Base-by-base conservation (phyloP, 1,140 invertebrate species). In the Pogonomyrmex californicus region DNA sequence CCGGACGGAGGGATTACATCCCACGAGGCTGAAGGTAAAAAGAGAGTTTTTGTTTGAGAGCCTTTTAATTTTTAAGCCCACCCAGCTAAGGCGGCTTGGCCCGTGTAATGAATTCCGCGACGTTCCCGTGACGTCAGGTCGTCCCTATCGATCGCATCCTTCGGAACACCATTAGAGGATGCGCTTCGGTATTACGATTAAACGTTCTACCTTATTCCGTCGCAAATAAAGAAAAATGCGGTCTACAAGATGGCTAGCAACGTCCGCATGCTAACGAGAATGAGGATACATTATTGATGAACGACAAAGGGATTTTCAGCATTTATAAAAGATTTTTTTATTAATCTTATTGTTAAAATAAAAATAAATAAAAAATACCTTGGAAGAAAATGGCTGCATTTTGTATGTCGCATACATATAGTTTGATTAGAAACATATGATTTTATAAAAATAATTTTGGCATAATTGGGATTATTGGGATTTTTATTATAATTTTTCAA, bases 31-130 rank as follows among this genome's bases (percentile, higher is more conserved):
- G 91, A 81, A 83, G 85, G 85, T 88, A 90, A 91, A 91, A 92
- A 88, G 91, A 85, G 77, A 89, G 86, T 89, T 88, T 88, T 87
- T 91, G 86, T 93, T 93, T 91, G 93, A 94, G 91, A 94, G 91
- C 92, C 92, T 94, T 94, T 94, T 93, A 94, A 93, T 94, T 94
- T 94, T 92, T 93, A 93, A 93, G 93, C 93, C 91, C 89, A 86
- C 75, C 77, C 77, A 91, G 89, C 68, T 85, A 44, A 68, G 44
- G 47, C 71, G 78, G 33, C 33, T 62, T 54, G 86, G 87, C 82
- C 41, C 75, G 81, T 87, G 91, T 94, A 94, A 94, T 94, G 93
- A 94, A 94, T 94, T 94, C 92, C 71, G 58, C 70, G 88, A 91
- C 91, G 73, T 90, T 83, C 47, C 36, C 86, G 89, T 91, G 88